Base-by-base conservation (phyloP, 2,113 vertebrate species). In the Meleagris gallopavo region DNA sequence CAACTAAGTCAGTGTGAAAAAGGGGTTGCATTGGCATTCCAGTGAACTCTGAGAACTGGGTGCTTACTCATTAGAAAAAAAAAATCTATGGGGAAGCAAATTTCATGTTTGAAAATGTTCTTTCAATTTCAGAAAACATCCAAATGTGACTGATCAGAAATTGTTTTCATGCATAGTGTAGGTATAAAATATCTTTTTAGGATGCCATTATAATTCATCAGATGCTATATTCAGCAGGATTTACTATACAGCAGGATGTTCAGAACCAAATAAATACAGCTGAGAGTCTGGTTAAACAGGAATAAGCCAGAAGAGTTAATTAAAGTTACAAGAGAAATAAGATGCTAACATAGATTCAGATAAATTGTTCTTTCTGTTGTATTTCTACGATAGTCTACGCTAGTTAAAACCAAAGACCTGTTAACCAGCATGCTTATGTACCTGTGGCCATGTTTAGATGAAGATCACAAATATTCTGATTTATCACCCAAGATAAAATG, bases 181-280 rank as follows among this genome's bases (percentile, higher is more conserved):
- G 52, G 82, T 66, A 90, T 95, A 92, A 81, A 83, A 11, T 86
- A 55, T 82, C 71, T 94, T 94, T 97, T 96, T 77, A 94, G 91
- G 90, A 32, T 62, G 65, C 95, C 93, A 78, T 50, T 97, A 43
- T 83, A 96, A 83, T 97, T 97, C 94, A 77, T 88, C 93, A 94
- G 74, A 88, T 77, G 83, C 89, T 97, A 96, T 97, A 97, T 97
- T 98, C 97, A 96, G 95, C 86, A 89, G 71, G 83, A 72, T 95
- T 97, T 97, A 93, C 97, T 95, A 73, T 95, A 69, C 92, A 88
- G 84, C 96, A 94, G 91, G 94, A 97, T 97, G 97, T 96, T 96
- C 93, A 85, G 94, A 97, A 96, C 89, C 86, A 95, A 90, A 95
- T 87, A 94, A 94, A 90, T 95, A 92, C 94, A 85, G 92, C 74